phyloP scores from a whole-genome alignment of 2,113 vertebrate genomes.

The Myrmophylax atrothorax region DNA sequence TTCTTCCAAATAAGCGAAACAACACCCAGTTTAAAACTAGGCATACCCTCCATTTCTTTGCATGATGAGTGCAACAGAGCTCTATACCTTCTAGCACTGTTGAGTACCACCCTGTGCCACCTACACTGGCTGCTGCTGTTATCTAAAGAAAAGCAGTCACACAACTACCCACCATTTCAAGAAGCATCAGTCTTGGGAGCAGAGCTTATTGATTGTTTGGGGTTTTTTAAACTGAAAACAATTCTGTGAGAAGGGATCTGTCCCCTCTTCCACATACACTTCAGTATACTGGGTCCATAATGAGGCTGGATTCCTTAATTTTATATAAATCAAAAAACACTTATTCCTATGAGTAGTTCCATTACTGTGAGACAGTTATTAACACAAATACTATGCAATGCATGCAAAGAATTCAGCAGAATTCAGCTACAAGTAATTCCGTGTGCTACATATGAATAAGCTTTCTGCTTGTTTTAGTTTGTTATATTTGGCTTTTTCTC shows the following conservation, averaged over 20 bases:
- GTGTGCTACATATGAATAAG: neutral
- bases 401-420: neutral
- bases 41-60: accelerated
- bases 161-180: neutral
- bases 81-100: neutral
- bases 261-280: neutral
- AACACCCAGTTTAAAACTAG: neutral
- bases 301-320: neutral
- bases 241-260: neutral
- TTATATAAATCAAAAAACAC: neutral
- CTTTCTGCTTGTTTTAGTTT: neutral
- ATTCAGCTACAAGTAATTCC: neutral
- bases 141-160: neutral
- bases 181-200: neutral
- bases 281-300: accelerated
- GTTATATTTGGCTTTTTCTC: constrained; percentile 2
- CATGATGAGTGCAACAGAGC: neutral
- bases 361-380: neutral
- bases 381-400: neutral
- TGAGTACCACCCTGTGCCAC: neutral
- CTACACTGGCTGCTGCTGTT: neutral
- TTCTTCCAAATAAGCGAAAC: neutral
- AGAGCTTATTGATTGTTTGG: neutral
- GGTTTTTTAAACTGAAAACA: neutral
- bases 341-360: neutral